These are phyloP conservation scores for Amphimedon queenslandica DNA, from an alignment of 37 sponge, comb jelly and placozoan genomes.

Conservation along the genomic window DNA sequence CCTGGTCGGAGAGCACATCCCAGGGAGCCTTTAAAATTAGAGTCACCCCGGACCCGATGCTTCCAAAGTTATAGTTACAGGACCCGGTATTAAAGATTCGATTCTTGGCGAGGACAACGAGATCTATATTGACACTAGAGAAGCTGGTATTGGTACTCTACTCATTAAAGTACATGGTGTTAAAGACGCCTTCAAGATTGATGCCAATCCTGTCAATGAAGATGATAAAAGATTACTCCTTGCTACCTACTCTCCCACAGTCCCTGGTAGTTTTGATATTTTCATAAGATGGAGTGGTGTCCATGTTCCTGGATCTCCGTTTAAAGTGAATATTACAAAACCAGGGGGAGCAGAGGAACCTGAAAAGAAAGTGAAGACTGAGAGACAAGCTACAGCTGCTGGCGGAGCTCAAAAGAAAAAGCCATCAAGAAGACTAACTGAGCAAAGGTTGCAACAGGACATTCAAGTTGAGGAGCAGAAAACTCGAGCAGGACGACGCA, in stretches of 20 bases:
- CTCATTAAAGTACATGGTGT: conserved; percentile 77
- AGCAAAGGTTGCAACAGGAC: too few relatives aligned
- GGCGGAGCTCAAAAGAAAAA: too few relatives aligned
- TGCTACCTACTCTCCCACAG: conserved; percentile 62
- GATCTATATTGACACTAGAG: conserved; percentile 76
- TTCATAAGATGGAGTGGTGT: conserved; percentile 69
- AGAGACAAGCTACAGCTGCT: too few relatives aligned
- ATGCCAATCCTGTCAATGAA: conserved; percentile 38
- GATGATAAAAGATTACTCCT: conserved; percentile 50
- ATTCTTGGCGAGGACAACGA: conserved; percentile 46
- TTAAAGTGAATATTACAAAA: conserved; percentile 48
- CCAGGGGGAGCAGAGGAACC: conserved; percentile 16
- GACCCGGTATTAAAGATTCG: conserved; percentile 65
- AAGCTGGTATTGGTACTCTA: conserved; percentile 89
- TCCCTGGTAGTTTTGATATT: conserved; percentile 59
- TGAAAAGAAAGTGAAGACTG: too few relatives aligned
- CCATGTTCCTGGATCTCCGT: conserved; percentile 81
- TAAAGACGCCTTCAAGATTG: conserved; percentile 81
- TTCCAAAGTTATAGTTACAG: conserved; percentile 69
- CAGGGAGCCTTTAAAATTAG: too few relatives aligned
- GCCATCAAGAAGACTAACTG: too few relatives aligned
- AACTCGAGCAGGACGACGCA: too few relatives aligned
- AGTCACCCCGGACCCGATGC: conserved; percentile 78
- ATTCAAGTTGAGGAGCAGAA: too few relatives aligned
- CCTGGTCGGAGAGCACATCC: too few relatives aligned